Conservation (phyloP, 2,113 vertebrate genomes). For the Enhydra lutris region DNA sequence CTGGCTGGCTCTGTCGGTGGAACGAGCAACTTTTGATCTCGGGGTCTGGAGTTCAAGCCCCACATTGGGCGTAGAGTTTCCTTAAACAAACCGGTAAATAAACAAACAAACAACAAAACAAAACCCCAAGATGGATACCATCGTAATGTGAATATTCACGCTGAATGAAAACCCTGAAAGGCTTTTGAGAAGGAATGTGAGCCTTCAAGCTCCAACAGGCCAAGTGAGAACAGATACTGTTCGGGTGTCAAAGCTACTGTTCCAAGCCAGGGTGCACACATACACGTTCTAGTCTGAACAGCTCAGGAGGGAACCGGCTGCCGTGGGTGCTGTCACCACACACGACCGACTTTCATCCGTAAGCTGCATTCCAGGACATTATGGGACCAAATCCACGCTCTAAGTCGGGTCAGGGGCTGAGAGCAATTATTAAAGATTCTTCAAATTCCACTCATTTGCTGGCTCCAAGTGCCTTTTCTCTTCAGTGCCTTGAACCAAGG, state of each 20-base stretch:
- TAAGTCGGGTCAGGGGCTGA: neutral
- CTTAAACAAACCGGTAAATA: no score
- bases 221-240: neutral
- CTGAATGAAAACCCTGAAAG: neutral
- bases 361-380: neutral
- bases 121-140: neutral
- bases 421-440: neutral
- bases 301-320: neutral
- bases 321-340: neutral
- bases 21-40: neutral
- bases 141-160: neutral
- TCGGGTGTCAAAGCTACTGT: neutral
- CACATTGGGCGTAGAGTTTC: neutral
- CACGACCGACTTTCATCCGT: neutral
- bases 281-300: neutral
- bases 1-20: neutral
- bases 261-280: neutral
- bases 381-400: neutral
- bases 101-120: neutral
- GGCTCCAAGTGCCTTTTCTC: neutral
- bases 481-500: neutral
- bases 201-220: constrained; percentile 4
- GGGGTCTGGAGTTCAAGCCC: neutral
- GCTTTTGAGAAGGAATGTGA: neutral
- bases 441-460: neutral